Evolutionary conservation across 2,888 invertebrate genomes (phyloP), one percentile per base, ranked within the genome.

Genomic region (Aleiodes leptofemur): DNA sequence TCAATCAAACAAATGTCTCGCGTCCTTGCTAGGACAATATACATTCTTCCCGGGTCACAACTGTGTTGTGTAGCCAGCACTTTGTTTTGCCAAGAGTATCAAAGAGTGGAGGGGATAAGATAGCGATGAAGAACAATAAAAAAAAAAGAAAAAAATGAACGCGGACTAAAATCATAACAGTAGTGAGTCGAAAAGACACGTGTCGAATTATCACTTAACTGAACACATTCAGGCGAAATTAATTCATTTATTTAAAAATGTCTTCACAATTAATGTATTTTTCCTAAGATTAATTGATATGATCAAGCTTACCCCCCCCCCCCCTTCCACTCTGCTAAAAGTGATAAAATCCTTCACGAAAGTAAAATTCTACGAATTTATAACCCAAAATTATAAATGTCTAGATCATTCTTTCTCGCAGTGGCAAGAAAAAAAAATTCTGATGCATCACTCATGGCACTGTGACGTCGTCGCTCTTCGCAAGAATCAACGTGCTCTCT

Each of bases 21-120:
- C 64, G 64, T 64, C 64, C 64, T 64, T 64, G 64, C 64, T 43
- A 64, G 64, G 64, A 64, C 64, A 64, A 64, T 64, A 43, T 43
- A 64, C 64, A 64, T 64, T 64, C 48, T 64, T 64, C 64, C 64
- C 48, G 64, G 64, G 64, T 48, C 64, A 64, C 43, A 48, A 43
- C 43, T 43, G 43, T 43, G 43, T 43, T 43, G 43, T 48, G 16
- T n/a, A 48, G 64, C 64, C 43, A 64, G 23, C 9, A 57, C 43
- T 48, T 43, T 43, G 43, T 43, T 43, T 43, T 14, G 64, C 64
- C 64, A 48, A 64, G 64, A 64, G 34, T 64, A 64, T 16, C 13
- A n/a, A 34, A 23, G 16, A 16, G n/a, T 56, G 23, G 56, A 29
- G 56, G 56, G 56, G 16, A 9, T 16, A 29, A 23, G 16, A 23